phyloP scores from a whole-genome alignment of 2,113 vertebrate genomes.

The Oplegnathus fasciatus region DNA sequence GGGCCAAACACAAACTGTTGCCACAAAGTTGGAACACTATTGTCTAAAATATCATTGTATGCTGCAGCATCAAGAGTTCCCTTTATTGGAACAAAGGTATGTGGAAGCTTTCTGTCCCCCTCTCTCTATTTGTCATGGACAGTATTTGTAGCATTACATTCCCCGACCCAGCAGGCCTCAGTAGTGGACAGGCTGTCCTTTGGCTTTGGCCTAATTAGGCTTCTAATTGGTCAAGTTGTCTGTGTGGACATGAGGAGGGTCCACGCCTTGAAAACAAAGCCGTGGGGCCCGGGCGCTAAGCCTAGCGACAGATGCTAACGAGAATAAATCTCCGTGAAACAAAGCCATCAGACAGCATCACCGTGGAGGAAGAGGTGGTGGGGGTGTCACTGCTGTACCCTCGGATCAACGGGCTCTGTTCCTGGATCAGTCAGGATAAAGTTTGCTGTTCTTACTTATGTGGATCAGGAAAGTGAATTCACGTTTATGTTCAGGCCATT shows the following conservation, averaged over 20 bases:
- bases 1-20: no score
- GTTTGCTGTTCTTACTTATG: conserved; percentile 39
- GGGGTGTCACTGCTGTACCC: neutral
- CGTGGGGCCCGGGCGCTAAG: conserved; percentile 34
- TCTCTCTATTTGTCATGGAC: neutral
- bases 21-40: no score
- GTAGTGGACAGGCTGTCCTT: neutral
- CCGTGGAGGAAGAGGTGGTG: neutral
- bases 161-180: neutral
- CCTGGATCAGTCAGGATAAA: conserved; percentile 43
- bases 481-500: conserved; percentile 3
- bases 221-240: conserved; percentile 60
- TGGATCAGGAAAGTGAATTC: conserved; percentile 42
- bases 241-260: conserved; percentile 19
- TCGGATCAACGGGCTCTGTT: conserved; percentile 28
- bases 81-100: neutral
- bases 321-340: conserved; percentile 66
- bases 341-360: conserved; percentile 54
- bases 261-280: conserved; percentile 48
- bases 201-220: conserved; percentile 55
- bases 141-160: neutral
- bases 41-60: no score
- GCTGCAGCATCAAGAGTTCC: neutral
- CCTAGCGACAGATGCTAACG: conserved; percentile 72
- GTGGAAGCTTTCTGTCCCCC: neutral